Percentiles rank a stretch among this genome's conserved stretches.
phyloP scores from a whole-genome alignment of 2,888 invertebrate species.

The Orthosia gracilis region DNA sequence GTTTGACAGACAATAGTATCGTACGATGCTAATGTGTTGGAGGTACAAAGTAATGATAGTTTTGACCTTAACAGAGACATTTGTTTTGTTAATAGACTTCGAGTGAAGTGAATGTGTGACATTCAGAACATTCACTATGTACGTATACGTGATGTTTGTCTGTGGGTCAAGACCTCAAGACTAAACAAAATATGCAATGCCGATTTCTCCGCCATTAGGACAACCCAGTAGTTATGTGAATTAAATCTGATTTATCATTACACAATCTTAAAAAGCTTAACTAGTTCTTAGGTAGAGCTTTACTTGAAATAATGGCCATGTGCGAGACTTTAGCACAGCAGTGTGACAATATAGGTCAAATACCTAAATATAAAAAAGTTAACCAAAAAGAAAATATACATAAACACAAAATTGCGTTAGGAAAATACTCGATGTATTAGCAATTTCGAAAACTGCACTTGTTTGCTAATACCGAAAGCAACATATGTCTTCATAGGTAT shows the following conservation, averaged over 20 bases:
- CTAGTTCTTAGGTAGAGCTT: background rate
- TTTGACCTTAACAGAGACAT: conserved; percentile 42
- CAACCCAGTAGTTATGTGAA: background rate
- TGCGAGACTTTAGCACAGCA: too few relatives aligned
- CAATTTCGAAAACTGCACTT: background rate
- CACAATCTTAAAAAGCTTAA: background rate
- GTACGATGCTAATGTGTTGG: conserved; percentile 17
- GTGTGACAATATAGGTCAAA: too few relatives aligned
- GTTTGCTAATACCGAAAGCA: background rate
- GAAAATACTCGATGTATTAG: background rate
- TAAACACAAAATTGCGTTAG: background rate
- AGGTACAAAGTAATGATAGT: conserved; percentile 38
- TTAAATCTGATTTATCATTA: background rate
- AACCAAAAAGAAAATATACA: too few relatives aligned
- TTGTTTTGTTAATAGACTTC: conserved; percentile 23
- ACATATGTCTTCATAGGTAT: background rate
- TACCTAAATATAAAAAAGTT: too few relatives aligned
- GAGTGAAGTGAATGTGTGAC: conserved; percentile 46
- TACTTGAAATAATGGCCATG: too few relatives aligned
- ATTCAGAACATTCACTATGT: conserved; percentile 19
- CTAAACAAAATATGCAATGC: conserved; percentile 5
- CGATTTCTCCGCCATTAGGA: background rate
- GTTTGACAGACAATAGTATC: conserved; percentile 26
- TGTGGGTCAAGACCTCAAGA: conserved; percentile 30
- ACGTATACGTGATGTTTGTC: background rate